Evolutionary conservation across 2,113 vertebrate species (phyloP), one percentile per base, ranked within the genome.

Genomic region (Camelus bactrianus): DNA sequence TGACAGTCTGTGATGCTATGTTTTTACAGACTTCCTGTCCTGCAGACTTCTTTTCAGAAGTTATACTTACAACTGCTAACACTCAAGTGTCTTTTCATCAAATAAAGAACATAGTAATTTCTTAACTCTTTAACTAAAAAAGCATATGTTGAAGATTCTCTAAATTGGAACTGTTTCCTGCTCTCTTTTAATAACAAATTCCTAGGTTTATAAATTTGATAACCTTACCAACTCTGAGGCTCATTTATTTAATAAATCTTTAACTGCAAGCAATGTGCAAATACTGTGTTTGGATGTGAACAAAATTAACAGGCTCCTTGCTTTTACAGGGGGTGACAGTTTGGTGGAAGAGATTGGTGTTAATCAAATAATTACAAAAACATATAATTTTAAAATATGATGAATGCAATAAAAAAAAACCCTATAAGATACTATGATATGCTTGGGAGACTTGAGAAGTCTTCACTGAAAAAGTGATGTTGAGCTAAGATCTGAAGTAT

Each of bases 211-310:
- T 56, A 77, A 56, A 85, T 64, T 20, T 56, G 4, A n/a, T 12
- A 86, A 81, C n/a, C 16, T 56, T 70, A 54, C 32, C 72, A 90
- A 52, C 17, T 42, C 32, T 38, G 10, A 46, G 4, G 10, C 82
- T 92, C 7, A 62, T 79, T 93, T 62, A 69, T 79, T 54, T 89
- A 83, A 38, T 67, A 81, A 84, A 56, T 46, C 10, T 75, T 95
- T 50, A 35, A 62, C 17, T 11, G 3, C 5, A 64, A 86, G 26
- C 8, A 75, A 52, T 24, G 7, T 65, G 30, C 24, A 80, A 89
- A 16, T 20, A 77, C 2, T 79, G 4, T 64, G n/a, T 70, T 75
- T 94, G 58, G 20, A 79, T 20, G 8, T 72, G 58, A 83, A n/a
- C 19, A 92, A 86, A 91, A 86, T 1, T 54, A 19, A n/a, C 35